These are phyloP conservation scores for Triops cancriformis DNA, from an alignment of 1,140 invertebrate species.

Conservation along the genomic window DNA sequence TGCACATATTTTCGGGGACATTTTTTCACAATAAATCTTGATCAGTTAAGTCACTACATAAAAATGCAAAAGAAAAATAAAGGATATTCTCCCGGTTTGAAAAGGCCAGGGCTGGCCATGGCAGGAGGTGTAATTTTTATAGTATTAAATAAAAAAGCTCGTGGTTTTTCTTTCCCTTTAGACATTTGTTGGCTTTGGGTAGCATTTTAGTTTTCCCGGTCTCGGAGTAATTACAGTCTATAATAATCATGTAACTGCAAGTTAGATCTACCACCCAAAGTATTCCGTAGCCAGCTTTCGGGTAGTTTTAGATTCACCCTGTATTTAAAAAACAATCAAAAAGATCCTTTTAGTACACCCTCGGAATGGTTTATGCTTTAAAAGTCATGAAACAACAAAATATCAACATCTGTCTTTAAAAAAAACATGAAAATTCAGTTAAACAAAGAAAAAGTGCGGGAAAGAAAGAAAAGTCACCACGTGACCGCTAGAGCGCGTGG, in stretches of 20 bases:
- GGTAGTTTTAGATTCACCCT: slow-evolving; percentile 10
- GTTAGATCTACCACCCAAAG: background rate
- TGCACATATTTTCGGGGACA: too few relatives aligned
- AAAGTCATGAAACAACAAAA: background rate
- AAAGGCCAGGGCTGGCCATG: slow-evolving; percentile 6
- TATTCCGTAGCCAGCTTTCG: background rate
- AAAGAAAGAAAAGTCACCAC: too few relatives aligned
- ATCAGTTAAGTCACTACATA: too few relatives aligned
- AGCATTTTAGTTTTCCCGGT: background rate
- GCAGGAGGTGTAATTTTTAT: background rate
- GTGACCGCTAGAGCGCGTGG: too few relatives aligned
- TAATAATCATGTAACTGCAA: background rate
- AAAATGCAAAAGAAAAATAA: too few relatives aligned
- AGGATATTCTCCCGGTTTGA: background rate
- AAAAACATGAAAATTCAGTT: too few relatives aligned
- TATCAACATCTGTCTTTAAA: too few relatives aligned
- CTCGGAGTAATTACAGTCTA: background rate
- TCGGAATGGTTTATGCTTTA: background rate
- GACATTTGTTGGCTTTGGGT: background rate
- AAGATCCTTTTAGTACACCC: background rate
- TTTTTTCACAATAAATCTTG: too few relatives aligned
- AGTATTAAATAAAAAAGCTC: background rate
- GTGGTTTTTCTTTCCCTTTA: background rate
- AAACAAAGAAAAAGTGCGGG: too few relatives aligned
- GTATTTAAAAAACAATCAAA: background rate